Evolutionary conservation across 2,888 invertebrate species (phyloP).

Genomic region (Tanypteryx hageni): DNA sequence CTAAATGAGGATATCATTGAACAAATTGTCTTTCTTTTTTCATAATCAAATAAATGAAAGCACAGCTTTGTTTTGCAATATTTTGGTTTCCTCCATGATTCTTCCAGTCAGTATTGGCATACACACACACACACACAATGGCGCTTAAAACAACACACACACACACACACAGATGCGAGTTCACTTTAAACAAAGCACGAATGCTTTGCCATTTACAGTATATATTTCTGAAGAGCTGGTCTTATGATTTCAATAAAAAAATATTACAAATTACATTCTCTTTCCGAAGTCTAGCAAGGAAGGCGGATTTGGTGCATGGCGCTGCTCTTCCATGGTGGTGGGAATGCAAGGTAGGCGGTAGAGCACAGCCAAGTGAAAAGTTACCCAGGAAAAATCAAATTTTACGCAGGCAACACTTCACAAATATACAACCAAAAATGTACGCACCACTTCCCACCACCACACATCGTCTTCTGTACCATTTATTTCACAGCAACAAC

Average conservation of each 20-base stretch:
- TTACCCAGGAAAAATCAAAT: conserved; percentile 46
- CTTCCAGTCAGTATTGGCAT: conserved; percentile 35
- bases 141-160: conserved; percentile 57
- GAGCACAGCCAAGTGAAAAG: conserved; percentile 60
- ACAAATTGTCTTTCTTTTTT: conserved; percentile 20
- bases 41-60: conserved; percentile 58
- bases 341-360: conserved; percentile 49
- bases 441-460: conserved; percentile 60
- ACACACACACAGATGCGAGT: conserved; percentile 52
- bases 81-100: conserved; percentile 42
- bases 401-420: conserved; percentile 52
- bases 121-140: conserved; percentile 26
- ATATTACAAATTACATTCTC: conserved; percentile 63
- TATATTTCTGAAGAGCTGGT: conserved; percentile 57
- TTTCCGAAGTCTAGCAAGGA: conserved; percentile 59
- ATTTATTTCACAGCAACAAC: neutral
- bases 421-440: conserved; percentile 46
- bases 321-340: conserved; percentile 42
- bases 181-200: conserved; percentile 56
- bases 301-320: conserved; percentile 58
- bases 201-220: conserved; percentile 48
- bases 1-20: conserved; percentile 45
- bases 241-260: conserved; percentile 63
- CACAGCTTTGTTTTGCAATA: conserved; percentile 56
- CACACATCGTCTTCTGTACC: neutral